Evolutionary conservation across 1,140 invertebrate species (phyloP).

Genomic region (Bombus affinis): DNA sequence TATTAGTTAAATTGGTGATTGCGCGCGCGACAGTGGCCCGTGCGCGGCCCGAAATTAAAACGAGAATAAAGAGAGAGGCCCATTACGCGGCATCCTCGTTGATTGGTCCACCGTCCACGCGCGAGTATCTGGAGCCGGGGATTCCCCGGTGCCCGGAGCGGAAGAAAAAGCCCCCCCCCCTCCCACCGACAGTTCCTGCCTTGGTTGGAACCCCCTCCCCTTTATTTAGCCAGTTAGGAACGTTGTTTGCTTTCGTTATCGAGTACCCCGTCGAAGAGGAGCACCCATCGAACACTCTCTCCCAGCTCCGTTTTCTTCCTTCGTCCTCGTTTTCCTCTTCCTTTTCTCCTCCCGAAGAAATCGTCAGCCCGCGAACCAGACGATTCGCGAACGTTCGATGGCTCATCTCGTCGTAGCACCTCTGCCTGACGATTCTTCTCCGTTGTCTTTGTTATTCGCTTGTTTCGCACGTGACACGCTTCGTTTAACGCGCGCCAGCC

Average conservation of each 20-base stretch:
- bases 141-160: constrained; percentile 24
- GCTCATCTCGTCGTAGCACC: background rate
- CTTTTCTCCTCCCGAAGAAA: background rate
- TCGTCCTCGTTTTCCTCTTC: background rate
- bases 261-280: constrained; percentile 40
- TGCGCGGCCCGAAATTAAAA: constrained; percentile 53
- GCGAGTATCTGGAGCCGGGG: constrained; percentile 37
- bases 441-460: background rate
- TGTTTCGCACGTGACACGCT: background rate
- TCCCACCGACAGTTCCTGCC: constrained; percentile 33
- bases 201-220: constrained; percentile 39
- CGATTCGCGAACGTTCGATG: too few relatives aligned
- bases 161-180: constrained; percentile 31
- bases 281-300: constrained; percentile 40
- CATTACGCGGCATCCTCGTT: constrained; percentile 16
- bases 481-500: constrained; percentile 73
- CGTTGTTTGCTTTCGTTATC: constrained; percentile 59
- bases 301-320: background rate
- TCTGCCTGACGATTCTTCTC: too few relatives aligned
- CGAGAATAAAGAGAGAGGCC: constrained; percentile 26
- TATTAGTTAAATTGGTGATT: constrained; percentile 68
- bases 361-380: background rate
- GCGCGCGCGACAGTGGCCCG: constrained; percentile 54
- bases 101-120: constrained; percentile 61
- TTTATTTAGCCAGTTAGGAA: constrained; percentile 65